A percentile compares a stretch with the other conserved stretches of the same genome.
phyloP scores from a whole-genome alignment of 2,113 vertebrate genomes.

The Glaucidium brasilianum region DNA sequence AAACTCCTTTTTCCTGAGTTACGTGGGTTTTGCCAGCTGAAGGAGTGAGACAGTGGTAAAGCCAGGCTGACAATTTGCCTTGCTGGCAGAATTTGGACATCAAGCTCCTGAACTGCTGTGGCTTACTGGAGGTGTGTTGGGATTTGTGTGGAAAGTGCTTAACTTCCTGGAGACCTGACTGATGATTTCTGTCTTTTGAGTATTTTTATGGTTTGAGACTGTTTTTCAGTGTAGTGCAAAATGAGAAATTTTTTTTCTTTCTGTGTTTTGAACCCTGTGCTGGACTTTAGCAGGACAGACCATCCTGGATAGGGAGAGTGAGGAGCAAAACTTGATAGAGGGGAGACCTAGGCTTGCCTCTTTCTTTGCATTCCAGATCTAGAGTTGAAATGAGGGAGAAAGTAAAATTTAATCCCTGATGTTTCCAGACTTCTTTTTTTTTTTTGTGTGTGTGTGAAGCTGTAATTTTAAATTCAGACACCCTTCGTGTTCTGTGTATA shows the following conservation, averaged over 20 bases:
- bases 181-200: not conserved
- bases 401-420: not conserved
- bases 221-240: not conserved
- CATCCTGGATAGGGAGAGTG: not conserved
- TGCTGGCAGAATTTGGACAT: not conserved
- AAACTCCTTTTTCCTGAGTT: not conserved
- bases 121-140: not conserved
- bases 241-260: not conserved
- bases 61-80: not conserved
- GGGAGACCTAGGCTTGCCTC: not conserved
- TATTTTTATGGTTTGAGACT: not conserved
- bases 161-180: not conserved
- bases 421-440: not conserved
- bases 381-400: not conserved
- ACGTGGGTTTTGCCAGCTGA: not conserved
- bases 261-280: fast-evolving
- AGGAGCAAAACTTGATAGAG: not conserved
- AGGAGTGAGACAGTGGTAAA: fast-evolving
- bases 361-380: not conserved
- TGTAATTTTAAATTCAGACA: not conserved
- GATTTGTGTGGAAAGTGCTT: not conserved
- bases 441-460: not conserved
- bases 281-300: not conserved
- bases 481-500: not conserved
- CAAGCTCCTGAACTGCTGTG: not conserved